Percentiles rank a stretch among this genome's conserved stretches.
phyloP scores from a whole-genome alignment of 2,888 invertebrate species.

The Meta bourneti region DNA sequence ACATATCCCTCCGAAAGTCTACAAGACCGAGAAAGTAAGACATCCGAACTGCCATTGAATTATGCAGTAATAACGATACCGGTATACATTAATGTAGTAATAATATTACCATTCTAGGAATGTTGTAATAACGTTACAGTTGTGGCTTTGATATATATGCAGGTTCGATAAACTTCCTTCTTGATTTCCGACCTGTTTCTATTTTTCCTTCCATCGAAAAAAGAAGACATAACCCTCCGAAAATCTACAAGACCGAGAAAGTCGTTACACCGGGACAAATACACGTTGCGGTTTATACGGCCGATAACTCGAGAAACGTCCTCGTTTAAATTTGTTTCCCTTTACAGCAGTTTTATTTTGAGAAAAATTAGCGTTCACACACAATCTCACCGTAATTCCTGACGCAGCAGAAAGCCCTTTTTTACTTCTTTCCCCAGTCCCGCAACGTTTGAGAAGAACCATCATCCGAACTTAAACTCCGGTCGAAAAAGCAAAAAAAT shows the following conservation, averaged over 20 bases:
- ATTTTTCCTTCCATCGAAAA: not conserved
- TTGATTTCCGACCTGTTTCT: too few species aligned
- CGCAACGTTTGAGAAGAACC: not conserved
- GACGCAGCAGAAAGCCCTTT: slow-evolving; percentile 12
- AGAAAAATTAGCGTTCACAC: slow-evolving; percentile 17
- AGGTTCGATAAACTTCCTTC: too few species aligned
- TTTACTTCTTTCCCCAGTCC: not conserved
- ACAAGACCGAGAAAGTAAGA: too few species aligned
- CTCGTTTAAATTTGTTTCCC: slow-evolving; percentile 23
- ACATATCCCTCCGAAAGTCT: too few species aligned
- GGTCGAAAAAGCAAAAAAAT: not conserved
- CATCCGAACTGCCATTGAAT: too few species aligned
- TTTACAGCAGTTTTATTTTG: slow-evolving; percentile 15
- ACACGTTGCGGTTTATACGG: slow-evolving; percentile 17
- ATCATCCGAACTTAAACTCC: not conserved
- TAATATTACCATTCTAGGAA: too few species aligned
- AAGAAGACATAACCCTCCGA: not conserved
- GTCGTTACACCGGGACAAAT: not conserved
- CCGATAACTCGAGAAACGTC: slow-evolving; percentile 24
- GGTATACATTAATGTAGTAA: too few species aligned
- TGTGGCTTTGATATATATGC: too few species aligned
- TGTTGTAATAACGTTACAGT: too few species aligned
- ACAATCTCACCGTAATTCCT: slow-evolving; percentile 25
- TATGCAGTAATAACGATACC: too few species aligned
- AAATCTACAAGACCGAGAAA: not conserved